Evolutionary conservation across 1,140 invertebrate genomes (phyloP), one percentile per base, ranked within the genome.

Genomic region (Anoplolepis gracilipes): DNA sequence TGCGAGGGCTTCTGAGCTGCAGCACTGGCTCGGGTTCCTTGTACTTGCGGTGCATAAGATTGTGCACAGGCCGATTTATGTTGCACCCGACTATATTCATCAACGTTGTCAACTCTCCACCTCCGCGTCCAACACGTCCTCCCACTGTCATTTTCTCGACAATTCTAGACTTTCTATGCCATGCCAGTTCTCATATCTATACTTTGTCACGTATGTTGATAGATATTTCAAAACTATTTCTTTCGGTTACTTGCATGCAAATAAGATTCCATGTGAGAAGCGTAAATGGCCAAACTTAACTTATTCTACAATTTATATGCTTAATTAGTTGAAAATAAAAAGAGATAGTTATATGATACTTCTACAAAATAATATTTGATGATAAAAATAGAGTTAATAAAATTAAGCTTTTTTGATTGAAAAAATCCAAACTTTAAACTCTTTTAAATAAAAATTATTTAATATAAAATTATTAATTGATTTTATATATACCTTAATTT

Each of bases 201-300:
- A 59, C 75, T 76, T 61, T 82, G 62, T 61, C 55, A 79, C 57
- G 62, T 84, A 81, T 85, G 46, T 77, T 61, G 36, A 62, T 16
- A 76, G 39, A 42, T 70, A 42, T 22, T 59, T 57, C 10, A 16
- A 69, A 70, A 81, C 22, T 49, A 46, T 42, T 42, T 59, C 33
- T 42, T 30, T 30, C 46, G 30, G 46, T 59, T 36, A 4, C n/a
- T 78, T 42, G 39, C 3, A 49, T 49, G 19, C 0, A 49, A 49
- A 49, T 49, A 4, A 49, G 46, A 2, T 49, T 19, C 42, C 5
- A 49, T 49, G 16, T 49, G 42, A 46, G 10, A 46, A 46, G 11
- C 42, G 5, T 5, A 49, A 49, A 16, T 1, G 39, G 11, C 6
- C 13, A 16, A 49, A 49, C 0, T 49, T 46, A 46, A 13, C 11